Percentiles rank a stretch among this genome's conserved stretches.
phyloP scores from a whole-genome alignment of 2,888 invertebrate genomes.

The Amphipyra tragopoginis region DNA sequence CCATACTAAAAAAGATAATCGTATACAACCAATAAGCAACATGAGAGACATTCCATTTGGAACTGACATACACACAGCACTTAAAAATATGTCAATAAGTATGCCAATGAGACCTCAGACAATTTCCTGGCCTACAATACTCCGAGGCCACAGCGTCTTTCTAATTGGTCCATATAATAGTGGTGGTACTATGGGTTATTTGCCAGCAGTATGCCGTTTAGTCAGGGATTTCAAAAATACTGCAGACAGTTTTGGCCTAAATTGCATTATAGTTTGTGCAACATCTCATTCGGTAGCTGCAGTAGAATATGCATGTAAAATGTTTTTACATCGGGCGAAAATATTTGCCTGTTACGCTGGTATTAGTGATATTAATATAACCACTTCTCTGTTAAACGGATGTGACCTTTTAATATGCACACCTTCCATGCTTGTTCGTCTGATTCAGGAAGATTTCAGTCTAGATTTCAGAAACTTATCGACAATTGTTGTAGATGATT shows the following conservation, averaged over 20 bases:
- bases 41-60: slow-evolving; percentile 78
- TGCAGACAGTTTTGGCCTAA: slow-evolving; percentile 88
- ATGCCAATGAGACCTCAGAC: slow-evolving; percentile 90
- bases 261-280: slow-evolving; percentile 92
- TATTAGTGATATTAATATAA: slow-evolving; percentile 72
- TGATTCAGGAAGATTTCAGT: slow-evolving; percentile 77
- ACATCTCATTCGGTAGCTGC: slow-evolving; percentile 89
- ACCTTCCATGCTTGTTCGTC: slow-evolving; percentile 89
- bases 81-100: slow-evolving; percentile 75
- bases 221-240: slow-evolving; percentile 81
- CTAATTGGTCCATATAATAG: slow-evolving; percentile 90
- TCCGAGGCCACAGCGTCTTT: slow-evolving; percentile 91
- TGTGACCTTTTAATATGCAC: slow-evolving; percentile 93
- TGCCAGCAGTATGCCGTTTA: slow-evolving; percentile 91
- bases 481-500: slow-evolving; percentile 93
- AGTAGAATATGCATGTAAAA: slow-evolving; percentile 78
- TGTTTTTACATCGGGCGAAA: slow-evolving; percentile 77
- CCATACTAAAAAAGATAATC: slow-evolving; percentile 77
- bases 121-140: slow-evolving; percentile 92
- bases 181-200: slow-evolving; percentile 93
- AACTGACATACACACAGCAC: slow-evolving; percentile 67
- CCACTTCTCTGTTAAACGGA: slow-evolving; percentile 90
- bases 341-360: slow-evolving; percentile 84
- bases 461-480: slow-evolving; percentile 91
- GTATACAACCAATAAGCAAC: slow-evolving; percentile 71